phyloP scores from a whole-genome alignment of 2,888 invertebrate genomes.

The Acanthosepion esculentum region DNA sequence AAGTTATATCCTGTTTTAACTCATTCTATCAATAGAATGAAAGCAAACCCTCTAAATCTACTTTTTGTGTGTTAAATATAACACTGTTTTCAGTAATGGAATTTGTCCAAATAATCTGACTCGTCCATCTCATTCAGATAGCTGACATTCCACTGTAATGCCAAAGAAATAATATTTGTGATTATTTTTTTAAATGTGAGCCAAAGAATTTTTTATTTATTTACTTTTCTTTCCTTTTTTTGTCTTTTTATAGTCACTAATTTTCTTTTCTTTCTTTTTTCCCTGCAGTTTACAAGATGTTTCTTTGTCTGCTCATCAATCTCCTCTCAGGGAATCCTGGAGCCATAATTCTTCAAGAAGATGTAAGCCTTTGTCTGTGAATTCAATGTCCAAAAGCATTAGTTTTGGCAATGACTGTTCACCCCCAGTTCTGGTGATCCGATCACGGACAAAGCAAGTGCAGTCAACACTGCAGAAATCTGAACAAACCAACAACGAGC shows the following conservation, averaged over 20 bases:
- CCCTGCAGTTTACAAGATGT: constrained; percentile 38
- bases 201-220: not conserved
- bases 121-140: too few relatives aligned
- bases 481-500: constrained; percentile 60
- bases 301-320: constrained; percentile 36
- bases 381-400: constrained; percentile 39
- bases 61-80: too few relatives aligned
- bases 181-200: not conserved
- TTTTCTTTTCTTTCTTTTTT: not conserved
- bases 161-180: too few relatives aligned
- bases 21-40: too few relatives aligned
- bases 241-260: not conserved
- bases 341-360: constrained; percentile 33
- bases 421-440: constrained; percentile 65
- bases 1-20: too few relatives aligned
- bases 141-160: too few relatives aligned
- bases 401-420: constrained; percentile 23
- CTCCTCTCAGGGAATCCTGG: constrained; percentile 15
- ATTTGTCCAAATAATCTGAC: too few relatives aligned
- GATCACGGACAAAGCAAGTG: constrained; percentile 59
- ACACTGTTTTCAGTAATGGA: too few relatives aligned
- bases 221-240: not conserved
- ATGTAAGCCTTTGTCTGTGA: not conserved
- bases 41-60: too few relatives aligned
- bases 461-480: constrained; percentile 59